Evolutionary conservation across 2,888 invertebrate species (phyloP), one percentile per base, ranked within the genome.

Genomic region (Operophtera brumata): DNA sequence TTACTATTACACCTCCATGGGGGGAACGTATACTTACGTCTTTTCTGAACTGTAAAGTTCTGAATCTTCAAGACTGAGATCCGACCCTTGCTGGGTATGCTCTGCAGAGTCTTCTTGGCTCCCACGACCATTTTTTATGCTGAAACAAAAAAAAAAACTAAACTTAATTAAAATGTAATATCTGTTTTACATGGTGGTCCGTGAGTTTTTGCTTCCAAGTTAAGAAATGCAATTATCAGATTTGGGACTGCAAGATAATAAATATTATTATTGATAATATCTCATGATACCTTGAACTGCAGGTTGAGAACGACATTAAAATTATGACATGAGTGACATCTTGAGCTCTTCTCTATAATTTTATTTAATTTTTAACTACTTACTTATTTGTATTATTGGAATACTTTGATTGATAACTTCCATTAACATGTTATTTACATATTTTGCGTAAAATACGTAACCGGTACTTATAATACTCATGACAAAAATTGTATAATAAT

Each of bases 41-140:
- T 66, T 66, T 76, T 84, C 40, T 78, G 73, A 14, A 82, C 78
- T 4, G 86, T 86, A 48, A 84, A 84, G 53, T 83, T 82, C 58
- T 88, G 87, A 57, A 89, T 77, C 67, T 75, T 85, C 75, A 78
- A 78, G 9, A 89, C 80, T 1, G 88, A 88, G 62, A 86, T 84
- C 25, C 82, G 73, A 1, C 86, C 85, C 65, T 75, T 86, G 57
- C 84, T 85, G 32, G 84, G 86, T 48, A 82, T 81, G n/a, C 78
- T 74, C 55, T 85, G 84, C 7, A 86, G 67, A 34, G 83, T 73
- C 65, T 73, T 78, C 62, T 77, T 85, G 48, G 81, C 75, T 11
- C 85, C 80, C 20, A 84, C 74, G 62, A 86, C 84, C 78, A 80
- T 84, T 62, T 70, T 80, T 62, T 2, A 20, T 37, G 62, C 85